Percentiles rank a stretch among this genome's conserved stretches.
Evolutionary conservation across 1,140 invertebrate genomes (phyloP).

Genomic region (Prorops nasuta): DNA sequence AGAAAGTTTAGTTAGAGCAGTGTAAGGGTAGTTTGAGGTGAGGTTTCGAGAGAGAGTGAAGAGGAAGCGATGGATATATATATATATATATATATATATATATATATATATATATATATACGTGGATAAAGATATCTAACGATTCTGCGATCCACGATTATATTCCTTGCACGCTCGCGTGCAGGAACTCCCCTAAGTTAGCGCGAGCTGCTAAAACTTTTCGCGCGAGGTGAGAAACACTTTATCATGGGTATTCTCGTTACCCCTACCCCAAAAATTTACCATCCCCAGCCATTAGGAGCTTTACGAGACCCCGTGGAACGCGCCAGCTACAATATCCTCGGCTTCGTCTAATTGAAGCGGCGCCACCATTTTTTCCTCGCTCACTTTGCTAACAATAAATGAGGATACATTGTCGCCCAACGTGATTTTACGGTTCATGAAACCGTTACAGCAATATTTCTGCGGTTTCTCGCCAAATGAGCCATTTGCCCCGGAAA

Average conservation of each 20-base stretch:
- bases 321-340: constrained; percentile 13
- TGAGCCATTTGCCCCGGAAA: no score
- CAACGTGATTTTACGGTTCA: background rate
- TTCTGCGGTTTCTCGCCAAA: no score
- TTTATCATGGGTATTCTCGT: constrained; percentile 19
- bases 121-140: no score
- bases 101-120: no score
- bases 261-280: constrained; percentile 16
- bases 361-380: constrained; percentile 15
- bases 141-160: no score
- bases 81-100: no score
- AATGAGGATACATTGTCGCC: no score
- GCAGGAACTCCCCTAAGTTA: constrained; percentile 15
- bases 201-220: constrained; percentile 3
- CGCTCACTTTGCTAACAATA: background rate
- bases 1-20: no score
- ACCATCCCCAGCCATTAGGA: constrained; percentile 17
- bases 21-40: no score
- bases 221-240: constrained; percentile 15
- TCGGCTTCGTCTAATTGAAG: constrained; percentile 30
- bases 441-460: no score
- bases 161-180: constrained; percentile 18
- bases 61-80: no score
- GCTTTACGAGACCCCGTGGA: constrained; percentile 23
- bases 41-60: no score